Conservation (phyloP, 2,797 vertebrate species). For the Menidia menidia region DNA sequence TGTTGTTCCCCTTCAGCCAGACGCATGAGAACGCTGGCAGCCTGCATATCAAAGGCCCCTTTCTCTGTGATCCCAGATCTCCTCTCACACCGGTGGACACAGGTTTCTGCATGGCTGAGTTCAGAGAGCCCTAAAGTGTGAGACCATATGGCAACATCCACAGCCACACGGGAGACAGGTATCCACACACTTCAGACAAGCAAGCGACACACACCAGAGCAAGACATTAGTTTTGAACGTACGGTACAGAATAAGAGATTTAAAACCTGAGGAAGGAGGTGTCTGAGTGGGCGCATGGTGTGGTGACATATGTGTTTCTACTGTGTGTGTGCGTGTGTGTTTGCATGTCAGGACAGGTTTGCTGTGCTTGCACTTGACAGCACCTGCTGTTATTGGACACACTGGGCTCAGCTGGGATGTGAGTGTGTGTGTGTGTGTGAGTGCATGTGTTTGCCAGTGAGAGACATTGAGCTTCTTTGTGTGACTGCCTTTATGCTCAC, state of each 20-base stretch:
- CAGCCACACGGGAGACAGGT: slow-evolving; percentile 46
- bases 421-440: slow-evolving; percentile 38
- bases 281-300: slow-evolving; percentile 17
- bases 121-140: slow-evolving; percentile 56
- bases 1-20: slow-evolving; percentile 5
- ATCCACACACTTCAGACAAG: slow-evolving; percentile 10
- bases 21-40: slow-evolving; percentile 35
- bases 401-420: slow-evolving; percentile 75
- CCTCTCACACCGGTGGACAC: slow-evolving; percentile 22
- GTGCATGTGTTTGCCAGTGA: neutral
- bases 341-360: slow-evolving; percentile 63
- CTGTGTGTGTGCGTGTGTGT: slow-evolving; percentile 35
- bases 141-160: slow-evolving; percentile 67
- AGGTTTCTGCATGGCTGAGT: slow-evolving; percentile 51
- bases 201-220: slow-evolving; percentile 7
- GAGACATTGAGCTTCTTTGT: slow-evolving; percentile 55
- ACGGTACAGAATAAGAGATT: slow-evolving; percentile 14
- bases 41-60: slow-evolving; percentile 13
- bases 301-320: slow-evolving; percentile 36
- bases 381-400: slow-evolving; percentile 77
- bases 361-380: slow-evolving; percentile 75
- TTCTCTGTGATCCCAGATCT: slow-evolving; percentile 9
- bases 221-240: slow-evolving; percentile 20
- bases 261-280: slow-evolving; percentile 7
- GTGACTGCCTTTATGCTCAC: slow-evolving; percentile 37